phyloP scores from a whole-genome alignment of 1,140 invertebrate genomes.

The Drosophila sproati region DNA sequence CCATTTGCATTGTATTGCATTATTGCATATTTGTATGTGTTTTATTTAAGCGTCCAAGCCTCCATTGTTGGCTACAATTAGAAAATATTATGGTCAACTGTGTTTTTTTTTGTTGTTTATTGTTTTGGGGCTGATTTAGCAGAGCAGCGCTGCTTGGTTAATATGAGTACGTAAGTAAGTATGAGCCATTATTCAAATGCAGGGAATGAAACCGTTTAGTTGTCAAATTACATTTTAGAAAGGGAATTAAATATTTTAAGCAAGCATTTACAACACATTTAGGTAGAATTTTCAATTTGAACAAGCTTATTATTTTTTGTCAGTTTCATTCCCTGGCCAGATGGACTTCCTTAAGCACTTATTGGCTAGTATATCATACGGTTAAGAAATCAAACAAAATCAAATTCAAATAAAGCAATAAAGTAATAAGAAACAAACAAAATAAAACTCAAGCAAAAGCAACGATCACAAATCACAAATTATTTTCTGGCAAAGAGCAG shows the following conservation, averaged over 20 bases:
- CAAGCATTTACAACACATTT: no score
- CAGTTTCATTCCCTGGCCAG: no score
- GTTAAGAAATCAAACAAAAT: conserved; percentile 21
- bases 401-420: conserved; percentile 37
- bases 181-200: conserved; percentile 1
- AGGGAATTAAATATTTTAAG: no score
- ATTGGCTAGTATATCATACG: neutral
- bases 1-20: conserved; percentile 70
- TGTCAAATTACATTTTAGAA: neutral
- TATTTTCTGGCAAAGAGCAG: conserved; percentile 22
- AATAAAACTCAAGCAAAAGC: conserved; percentile 42
- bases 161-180: conserved; percentile 4
- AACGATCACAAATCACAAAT: conserved; percentile 30
- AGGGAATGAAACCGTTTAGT: conserved; percentile 42
- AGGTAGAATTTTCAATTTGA: no score
- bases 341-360: neutral
- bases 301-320: no score
- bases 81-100: conserved; percentile 78
- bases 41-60: conserved; percentile 85
- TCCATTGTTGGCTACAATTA: conserved; percentile 85
- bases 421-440: conserved; percentile 26
- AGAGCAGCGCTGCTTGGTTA: conserved; percentile 33
- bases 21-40: conserved; percentile 76
- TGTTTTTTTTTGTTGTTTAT: conserved; percentile 3
- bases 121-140: neutral